These are phyloP conservation scores for Python bivittatus DNA, from an alignment of 2,113 vertebrate genomes.

Conservation along the genomic window DNA sequence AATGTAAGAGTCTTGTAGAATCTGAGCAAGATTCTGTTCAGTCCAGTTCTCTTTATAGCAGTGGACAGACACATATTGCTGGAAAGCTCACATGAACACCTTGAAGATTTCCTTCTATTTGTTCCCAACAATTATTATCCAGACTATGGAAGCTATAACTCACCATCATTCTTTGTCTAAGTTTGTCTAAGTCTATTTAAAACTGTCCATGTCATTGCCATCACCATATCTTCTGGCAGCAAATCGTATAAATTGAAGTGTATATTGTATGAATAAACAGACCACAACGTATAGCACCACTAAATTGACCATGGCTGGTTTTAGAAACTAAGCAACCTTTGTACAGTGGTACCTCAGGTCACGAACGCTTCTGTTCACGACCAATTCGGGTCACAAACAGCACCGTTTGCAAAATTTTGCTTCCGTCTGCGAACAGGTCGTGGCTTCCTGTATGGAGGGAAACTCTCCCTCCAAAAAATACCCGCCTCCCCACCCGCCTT, in stretches of 20 bases:
- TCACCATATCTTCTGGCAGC: not conserved
- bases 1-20: not conserved
- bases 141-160: not conserved
- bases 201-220: not conserved
- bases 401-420: too few relatives aligned
- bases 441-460: too few relatives aligned
- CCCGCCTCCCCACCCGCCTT: too few relatives aligned
- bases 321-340: not conserved
- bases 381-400: too few relatives aligned
- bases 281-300: not conserved
- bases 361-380: too few relatives aligned
- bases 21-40: not conserved
- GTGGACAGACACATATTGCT: not conserved
- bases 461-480: too few relatives aligned
- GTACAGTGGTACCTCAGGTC: too few relatives aligned
- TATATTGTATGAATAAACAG: not conserved
- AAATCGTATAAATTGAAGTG: too few relatives aligned
- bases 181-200: not conserved
- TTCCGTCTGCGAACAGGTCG: too few relatives aligned
- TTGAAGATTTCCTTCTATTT: not conserved
- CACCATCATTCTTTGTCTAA: too few relatives aligned
- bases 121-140: not conserved
- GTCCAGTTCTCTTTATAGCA: not conserved
- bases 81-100: not conserved
- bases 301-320: not conserved